These are phyloP conservation scores for Furcifer pardalis DNA, from an alignment of 2,797 vertebrate species.

Conservation along the genomic window DNA sequence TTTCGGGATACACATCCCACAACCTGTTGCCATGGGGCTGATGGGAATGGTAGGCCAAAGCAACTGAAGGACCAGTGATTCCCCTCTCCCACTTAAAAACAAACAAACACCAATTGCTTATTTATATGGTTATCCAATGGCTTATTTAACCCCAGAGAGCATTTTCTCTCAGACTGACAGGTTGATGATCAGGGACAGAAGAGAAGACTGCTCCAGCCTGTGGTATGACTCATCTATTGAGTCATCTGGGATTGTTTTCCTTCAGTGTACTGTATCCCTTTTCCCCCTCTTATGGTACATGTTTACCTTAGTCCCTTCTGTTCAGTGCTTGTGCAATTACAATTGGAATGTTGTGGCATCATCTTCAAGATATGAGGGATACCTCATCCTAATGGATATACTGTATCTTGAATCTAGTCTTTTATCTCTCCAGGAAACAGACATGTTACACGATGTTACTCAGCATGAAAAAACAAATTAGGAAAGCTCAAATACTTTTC, in stretches of 20 bases:
- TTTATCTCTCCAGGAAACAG: not conserved
- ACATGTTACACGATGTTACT: not conserved
- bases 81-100: not conserved
- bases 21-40: not conserved
- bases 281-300: not conserved
- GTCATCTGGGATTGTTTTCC: constrained; percentile 25
- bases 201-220: not conserved
- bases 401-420: not conserved
- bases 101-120: not conserved
- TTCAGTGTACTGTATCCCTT: not conserved
- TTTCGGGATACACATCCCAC: not conserved
- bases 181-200: not conserved
- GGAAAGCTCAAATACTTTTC: constrained; percentile 27
- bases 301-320: not conserved
- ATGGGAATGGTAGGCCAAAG: not conserved
- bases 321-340: not conserved
- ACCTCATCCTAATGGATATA: not conserved
- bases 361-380: constrained; percentile 26
- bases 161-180: not conserved
- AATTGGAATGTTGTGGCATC: not conserved
- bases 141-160: not conserved
- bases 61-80: not conserved
- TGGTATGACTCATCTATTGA: not conserved
- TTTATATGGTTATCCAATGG: not conserved
- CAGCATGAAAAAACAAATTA: not conserved